Evolutionary conservation across 2,888 invertebrate genomes (phyloP).

Genomic region (Erpobdella octoculata): DNA sequence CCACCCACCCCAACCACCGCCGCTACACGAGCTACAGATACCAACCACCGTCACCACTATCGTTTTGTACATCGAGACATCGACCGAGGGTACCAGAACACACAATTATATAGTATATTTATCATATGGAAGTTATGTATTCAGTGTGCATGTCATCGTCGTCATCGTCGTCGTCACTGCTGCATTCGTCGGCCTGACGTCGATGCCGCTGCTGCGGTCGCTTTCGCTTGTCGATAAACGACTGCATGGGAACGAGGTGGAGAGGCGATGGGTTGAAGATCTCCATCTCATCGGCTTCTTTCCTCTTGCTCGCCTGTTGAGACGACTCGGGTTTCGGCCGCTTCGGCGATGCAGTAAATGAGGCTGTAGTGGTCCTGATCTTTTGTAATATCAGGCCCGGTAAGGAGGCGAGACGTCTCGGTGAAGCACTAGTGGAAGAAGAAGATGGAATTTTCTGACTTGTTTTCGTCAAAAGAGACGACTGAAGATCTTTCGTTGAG

Average conservation of each 20-base stretch:
- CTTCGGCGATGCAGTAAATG: background rate
- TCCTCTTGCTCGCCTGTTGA: background rate
- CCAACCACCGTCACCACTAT: too few relatives aligned
- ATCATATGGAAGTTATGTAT: constrained; percentile 11
- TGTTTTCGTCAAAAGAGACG: background rate
- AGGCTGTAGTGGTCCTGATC: background rate
- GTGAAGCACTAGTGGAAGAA: background rate
- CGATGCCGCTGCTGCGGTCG: background rate
- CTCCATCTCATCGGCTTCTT: background rate
- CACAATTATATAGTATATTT: too few relatives aligned
- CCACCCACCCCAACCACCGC: too few relatives aligned
- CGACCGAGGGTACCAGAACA: too few relatives aligned
- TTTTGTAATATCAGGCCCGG: background rate
- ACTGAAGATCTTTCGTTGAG: background rate
- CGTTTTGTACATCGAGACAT: too few relatives aligned
- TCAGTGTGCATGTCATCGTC: constrained; percentile 10
- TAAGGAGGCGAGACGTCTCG: background rate
- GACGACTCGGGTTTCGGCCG: background rate
- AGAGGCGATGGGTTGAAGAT: constrained; percentile 3
- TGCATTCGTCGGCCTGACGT: background rate
- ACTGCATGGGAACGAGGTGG: background rate
- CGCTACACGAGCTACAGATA: too few relatives aligned
- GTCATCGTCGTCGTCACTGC: background rate
- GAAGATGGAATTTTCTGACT: background rate
- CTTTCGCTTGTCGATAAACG: too few relatives aligned